Evolutionary conservation across 37 sponge, comb jelly and placozoan species (phyloP).

Genomic region (Geodia barretti): DNA sequence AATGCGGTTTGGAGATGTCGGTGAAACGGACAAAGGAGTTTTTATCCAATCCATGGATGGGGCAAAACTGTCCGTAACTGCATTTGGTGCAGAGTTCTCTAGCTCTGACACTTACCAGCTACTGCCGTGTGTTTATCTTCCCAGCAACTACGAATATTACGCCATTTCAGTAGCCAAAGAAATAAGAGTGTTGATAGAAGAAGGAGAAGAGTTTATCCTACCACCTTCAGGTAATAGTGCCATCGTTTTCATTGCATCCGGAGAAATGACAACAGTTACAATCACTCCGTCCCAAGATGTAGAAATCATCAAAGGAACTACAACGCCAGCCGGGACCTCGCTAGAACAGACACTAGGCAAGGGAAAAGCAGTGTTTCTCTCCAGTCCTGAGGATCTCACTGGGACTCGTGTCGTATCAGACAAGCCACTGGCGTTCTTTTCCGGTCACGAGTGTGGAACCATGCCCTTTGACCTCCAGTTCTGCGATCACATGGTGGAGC

Average conservation of each 20-base stretch:
- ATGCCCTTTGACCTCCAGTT: slow-evolving; percentile 9
- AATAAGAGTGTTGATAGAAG: background rate
- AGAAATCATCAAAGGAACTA: background rate
- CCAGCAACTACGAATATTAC: slow-evolving; percentile 51
- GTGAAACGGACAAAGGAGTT: background rate
- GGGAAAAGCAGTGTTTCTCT: background rate
- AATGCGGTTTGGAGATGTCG: background rate
- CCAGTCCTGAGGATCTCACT: slow-evolving; percentile 40
- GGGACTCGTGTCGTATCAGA: slow-evolving; percentile 39
- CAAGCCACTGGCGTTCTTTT: slow-evolving; percentile 38
- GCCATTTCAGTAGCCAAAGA: slow-evolving; percentile 44
- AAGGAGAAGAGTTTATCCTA: background rate
- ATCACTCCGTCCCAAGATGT: slow-evolving; percentile 49
- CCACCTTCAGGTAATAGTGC: slow-evolving; percentile 24
- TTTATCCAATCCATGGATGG: background rate
- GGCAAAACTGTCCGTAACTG: slow-evolving; percentile 29
- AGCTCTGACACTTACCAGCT: slow-evolving; percentile 36
- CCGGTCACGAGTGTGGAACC: slow-evolving; percentile 56
- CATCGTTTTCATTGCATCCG: slow-evolving; percentile 26
- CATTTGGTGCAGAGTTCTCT: slow-evolving; percentile 25
- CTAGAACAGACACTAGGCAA: background rate
- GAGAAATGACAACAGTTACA: slow-evolving; percentile 2
- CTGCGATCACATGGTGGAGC: slow-evolving; percentile 53
- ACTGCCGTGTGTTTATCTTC: slow-evolving; percentile 31
- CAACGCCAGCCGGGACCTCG: background rate